Evolutionary conservation across 1,140 invertebrate species (phyloP).

Genomic region (Scaptodrosophila lebanonensis): DNA sequence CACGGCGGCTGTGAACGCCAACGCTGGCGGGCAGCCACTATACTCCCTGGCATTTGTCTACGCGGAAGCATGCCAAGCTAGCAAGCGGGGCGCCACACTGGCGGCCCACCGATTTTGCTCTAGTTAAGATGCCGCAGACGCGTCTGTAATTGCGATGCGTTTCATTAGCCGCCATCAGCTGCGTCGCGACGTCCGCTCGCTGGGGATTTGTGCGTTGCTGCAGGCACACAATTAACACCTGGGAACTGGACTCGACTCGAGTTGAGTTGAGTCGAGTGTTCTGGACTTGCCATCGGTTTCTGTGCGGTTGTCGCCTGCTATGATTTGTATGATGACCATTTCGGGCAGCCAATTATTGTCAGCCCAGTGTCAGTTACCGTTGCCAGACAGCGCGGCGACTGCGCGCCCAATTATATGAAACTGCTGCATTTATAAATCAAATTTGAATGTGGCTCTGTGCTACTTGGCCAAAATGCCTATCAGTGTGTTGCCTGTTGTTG

Average conservation of each 20-base stretch:
- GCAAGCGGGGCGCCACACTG: too few species aligned
- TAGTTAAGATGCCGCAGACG: conserved; percentile 43
- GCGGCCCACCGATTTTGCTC: conserved; percentile 38
- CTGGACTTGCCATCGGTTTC: conserved; percentile 3
- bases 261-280: too few species aligned
- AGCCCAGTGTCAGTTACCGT: not conserved
- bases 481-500: conserved; percentile 22
- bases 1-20: not conserved
- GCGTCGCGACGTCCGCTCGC: not conserved
- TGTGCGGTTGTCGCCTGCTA: not conserved
- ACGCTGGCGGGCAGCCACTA: not conserved
- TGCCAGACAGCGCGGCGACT: conserved; percentile 47
- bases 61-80: too few species aligned
- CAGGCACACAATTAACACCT: conserved; percentile 38
- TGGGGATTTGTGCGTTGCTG: conserved; percentile 22
- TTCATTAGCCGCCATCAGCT: too few species aligned
- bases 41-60: too few species aligned
- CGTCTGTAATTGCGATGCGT: conserved; percentile 26
- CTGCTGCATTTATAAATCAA: conserved; percentile 66
- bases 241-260: too few species aligned
- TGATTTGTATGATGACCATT: conserved; percentile 19
- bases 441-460: conserved; percentile 60
- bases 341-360: conserved; percentile 36
- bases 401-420: conserved; percentile 63
- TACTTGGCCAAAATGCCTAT: conserved; percentile 28